Percentiles rank a stretch among this genome's conserved stretches.
These are phyloP conservation scores for Synanthedon myopaeformis DNA, from an alignment of 2,888 invertebrate genomes.

Conservation along the genomic window DNA sequence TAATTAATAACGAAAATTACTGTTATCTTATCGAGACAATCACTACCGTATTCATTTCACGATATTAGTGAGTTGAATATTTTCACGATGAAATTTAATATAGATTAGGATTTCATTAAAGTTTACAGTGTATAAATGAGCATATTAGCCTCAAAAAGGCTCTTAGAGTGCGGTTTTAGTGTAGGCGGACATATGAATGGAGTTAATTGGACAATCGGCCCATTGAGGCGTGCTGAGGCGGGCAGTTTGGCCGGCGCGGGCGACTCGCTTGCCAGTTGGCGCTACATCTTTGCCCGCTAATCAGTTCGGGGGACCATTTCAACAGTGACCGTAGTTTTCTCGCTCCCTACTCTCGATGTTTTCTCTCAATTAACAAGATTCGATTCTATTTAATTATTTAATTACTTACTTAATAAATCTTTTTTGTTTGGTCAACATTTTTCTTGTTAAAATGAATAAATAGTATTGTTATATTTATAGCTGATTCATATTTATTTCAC, in stretches of 20 bases:
- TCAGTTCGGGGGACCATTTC: slow-evolving; percentile 35
- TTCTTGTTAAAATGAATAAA: no score
- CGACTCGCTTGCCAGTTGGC: slow-evolving; percentile 56
- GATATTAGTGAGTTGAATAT: no score
- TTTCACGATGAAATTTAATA: no score
- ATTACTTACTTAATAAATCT: no score
- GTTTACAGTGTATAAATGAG: slow-evolving; percentile 21
- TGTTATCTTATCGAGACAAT: no score
- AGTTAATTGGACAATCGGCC: slow-evolving; percentile 59
- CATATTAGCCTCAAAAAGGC: slow-evolving; percentile 39
- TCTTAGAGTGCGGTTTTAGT: slow-evolving; percentile 34
- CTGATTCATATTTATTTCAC: no score
- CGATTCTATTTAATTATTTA: no score
- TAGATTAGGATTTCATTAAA: background rate
- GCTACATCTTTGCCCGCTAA: slow-evolving; percentile 32
- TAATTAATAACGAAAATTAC: no score
- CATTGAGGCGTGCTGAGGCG: slow-evolving; percentile 51
- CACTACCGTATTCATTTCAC: no score
- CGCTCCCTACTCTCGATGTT: background rate
- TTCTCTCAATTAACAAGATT: no score
- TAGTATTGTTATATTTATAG: no score
- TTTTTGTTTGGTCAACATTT: no score
- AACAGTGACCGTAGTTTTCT: slow-evolving; percentile 10
- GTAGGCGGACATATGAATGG: slow-evolving; percentile 51
- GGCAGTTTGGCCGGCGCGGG: slow-evolving; percentile 45